A percentile compares a stretch with the other conserved stretches of the same genome.
These are phyloP conservation scores for Drosophila pseudotalamancana DNA, from an alignment of 2,888 invertebrate genomes.

Conservation along the genomic window DNA sequence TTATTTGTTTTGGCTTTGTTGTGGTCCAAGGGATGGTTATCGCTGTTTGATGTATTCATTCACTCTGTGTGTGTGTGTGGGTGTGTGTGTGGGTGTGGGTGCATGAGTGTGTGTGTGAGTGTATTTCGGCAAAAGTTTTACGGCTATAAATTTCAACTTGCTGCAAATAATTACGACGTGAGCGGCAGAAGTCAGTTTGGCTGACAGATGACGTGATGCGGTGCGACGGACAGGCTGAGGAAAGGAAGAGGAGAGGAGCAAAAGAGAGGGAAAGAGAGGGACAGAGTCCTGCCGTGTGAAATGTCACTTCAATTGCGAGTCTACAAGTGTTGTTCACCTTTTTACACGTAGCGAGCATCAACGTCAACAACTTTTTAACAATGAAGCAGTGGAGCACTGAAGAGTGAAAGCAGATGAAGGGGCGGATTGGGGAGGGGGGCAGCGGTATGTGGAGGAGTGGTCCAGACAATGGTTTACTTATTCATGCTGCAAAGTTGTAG, in stretches of 20 bases:
- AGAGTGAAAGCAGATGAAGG: not conserved
- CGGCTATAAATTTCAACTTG: conserved; percentile 70
- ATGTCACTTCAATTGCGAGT: conserved; percentile 75
- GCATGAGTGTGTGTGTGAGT: conserved; percentile 16
- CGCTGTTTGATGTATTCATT: conserved; percentile 71
- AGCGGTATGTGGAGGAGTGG: too few relatives aligned
- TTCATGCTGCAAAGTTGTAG: conserved; percentile 73
- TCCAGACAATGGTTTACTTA: conserved; percentile 76
- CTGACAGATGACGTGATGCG: conserved; percentile 59
- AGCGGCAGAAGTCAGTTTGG: conserved; percentile 50
- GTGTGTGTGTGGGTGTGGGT: conserved; percentile 1
- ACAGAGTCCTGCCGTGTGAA: conserved; percentile 49
- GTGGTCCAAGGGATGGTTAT: conserved; percentile 47
- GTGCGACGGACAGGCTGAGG: not conserved
- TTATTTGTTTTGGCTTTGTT: conserved; percentile 66
- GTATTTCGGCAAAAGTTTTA: conserved; percentile 41
- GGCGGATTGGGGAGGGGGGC: not conserved
- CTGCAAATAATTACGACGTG: conserved; percentile 78
- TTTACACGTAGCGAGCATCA: conserved; percentile 78
- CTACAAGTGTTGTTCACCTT: conserved; percentile 80
- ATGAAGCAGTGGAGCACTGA: conserved; percentile 29
- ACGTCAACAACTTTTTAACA: conserved; percentile 78
- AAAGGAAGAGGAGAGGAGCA: not conserved
- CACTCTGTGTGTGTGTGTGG: not conserved
- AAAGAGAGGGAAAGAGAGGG: too few relatives aligned